Conservation (phyloP, 2,888 invertebrate genomes). For the Tiphia femorata region DNA sequence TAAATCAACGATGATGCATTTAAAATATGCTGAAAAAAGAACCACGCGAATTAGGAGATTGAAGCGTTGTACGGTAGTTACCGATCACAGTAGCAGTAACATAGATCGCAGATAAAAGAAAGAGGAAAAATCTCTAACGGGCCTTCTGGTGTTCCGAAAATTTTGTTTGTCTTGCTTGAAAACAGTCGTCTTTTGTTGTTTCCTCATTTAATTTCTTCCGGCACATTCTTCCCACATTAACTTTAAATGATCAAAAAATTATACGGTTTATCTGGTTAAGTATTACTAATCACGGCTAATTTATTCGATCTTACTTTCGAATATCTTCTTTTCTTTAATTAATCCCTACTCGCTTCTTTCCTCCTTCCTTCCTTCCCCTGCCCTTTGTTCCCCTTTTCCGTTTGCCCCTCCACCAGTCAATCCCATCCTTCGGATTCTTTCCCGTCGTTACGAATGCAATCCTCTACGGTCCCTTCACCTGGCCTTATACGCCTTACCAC, state of each 20-base stretch:
- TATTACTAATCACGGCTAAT: too few species aligned
- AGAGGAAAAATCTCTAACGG: too few species aligned
- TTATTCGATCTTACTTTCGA: not conserved
- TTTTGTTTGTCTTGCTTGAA: conserved; percentile 31
- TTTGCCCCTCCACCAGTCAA: not conserved
- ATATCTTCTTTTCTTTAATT: not conserved
- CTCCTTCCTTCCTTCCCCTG: not conserved
- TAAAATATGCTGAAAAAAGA: not conserved
- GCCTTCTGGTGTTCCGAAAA: conserved; percentile 49
- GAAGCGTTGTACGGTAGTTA: conserved; percentile 1
- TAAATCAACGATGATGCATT: too few species aligned
- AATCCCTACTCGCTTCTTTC: too few species aligned
- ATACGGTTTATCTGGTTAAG: too few species aligned
- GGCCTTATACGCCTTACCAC: too few species aligned
- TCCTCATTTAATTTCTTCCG: not conserved
- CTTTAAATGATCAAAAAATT: too few species aligned
- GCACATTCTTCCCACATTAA: not conserved
- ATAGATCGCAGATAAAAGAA: too few species aligned
- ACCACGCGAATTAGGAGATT: not conserved
- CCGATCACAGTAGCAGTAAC: conserved; percentile 15
- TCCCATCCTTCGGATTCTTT: not conserved
- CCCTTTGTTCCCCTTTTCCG: too few species aligned
- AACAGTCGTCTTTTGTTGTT: not conserved
- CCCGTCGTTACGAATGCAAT: conserved; percentile 34
- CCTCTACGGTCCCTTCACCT: conserved; percentile 3